phyloP scores from a whole-genome alignment of 1,140 invertebrate genomes.

The Kradibia gibbosae region DNA sequence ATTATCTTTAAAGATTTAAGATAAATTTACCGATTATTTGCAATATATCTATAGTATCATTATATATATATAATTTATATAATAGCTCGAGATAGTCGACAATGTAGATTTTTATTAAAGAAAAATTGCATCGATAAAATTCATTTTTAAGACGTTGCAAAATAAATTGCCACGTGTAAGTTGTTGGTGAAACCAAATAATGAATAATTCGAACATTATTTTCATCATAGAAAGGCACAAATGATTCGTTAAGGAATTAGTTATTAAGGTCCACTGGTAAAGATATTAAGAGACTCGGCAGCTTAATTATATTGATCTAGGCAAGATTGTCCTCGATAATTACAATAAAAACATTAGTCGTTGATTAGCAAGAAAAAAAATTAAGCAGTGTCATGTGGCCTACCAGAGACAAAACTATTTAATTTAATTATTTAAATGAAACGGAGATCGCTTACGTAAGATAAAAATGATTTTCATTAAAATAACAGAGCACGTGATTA shows the following conservation, averaged over 20 bases:
- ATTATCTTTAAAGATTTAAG: not conserved
- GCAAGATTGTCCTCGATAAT: not conserved
- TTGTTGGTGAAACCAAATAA: not conserved
- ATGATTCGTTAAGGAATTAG: not conserved
- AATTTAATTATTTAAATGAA: constrained; percentile 33
- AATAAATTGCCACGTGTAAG: not conserved
- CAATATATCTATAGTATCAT: not conserved
- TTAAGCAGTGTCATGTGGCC: not conserved
- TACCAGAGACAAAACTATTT: constrained; percentile 15
- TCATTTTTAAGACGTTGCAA: not conserved
- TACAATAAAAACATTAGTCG: not conserved
- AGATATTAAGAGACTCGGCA: not conserved
- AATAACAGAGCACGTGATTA: constrained; percentile 38
- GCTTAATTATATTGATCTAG: not conserved
- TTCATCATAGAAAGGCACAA: not conserved
- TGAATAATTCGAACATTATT: not conserved
- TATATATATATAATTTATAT: not conserved
- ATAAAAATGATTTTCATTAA: constrained; percentile 42
- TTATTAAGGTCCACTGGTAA: not conserved
- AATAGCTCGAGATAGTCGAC: not conserved
- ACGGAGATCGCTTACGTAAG: constrained; percentile 15
- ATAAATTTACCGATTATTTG: not conserved
- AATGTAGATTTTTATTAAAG: not conserved
- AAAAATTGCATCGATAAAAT: not conserved
- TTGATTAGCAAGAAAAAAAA: not conserved